phyloP scores from a whole-genome alignment of 2,797 vertebrate species.

The Sebastes dallii region DNA sequence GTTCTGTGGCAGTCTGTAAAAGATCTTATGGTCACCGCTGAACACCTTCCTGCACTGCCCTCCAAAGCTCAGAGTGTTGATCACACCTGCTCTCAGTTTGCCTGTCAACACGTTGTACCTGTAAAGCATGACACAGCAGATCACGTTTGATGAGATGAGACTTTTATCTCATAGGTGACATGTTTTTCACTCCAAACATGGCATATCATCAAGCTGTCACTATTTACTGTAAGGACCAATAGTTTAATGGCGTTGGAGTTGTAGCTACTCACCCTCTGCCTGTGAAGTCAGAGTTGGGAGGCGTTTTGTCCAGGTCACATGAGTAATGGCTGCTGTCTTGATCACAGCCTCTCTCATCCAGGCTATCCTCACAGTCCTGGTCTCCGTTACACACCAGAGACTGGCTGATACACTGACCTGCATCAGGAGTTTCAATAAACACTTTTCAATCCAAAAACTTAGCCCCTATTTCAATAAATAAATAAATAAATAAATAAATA shows the following conservation, averaged over 20 bases:
- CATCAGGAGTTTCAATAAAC: conserved; percentile 11
- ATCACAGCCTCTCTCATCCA: conserved; percentile 88
- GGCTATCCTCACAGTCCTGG: conserved; percentile 92
- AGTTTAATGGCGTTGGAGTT: not conserved
- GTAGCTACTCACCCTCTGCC: conserved; percentile 85
- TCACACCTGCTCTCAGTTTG: conserved; percentile 83
- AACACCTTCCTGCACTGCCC: conserved; percentile 93
- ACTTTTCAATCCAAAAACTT: no score
- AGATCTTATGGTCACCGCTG: conserved; percentile 81
- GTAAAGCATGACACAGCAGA: not conserved
- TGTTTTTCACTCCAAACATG: not conserved
- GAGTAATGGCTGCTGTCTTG: conserved; percentile 57
- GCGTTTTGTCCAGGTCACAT: conserved; percentile 85
- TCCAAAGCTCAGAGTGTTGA: conserved; percentile 91
- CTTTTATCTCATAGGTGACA: not conserved
- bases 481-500: accelerated
- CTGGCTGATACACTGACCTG: conserved; percentile 90
- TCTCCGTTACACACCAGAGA: conserved; percentile 93
- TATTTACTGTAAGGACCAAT: not conserved
- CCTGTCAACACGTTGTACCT: conserved; percentile 82
- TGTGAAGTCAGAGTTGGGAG: conserved; percentile 89
- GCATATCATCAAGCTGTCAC: not conserved
- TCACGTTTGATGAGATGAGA: not conserved
- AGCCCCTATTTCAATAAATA: no score
- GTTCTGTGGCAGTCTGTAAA: conserved; percentile 88